Percentiles rank a stretch among this genome's conserved stretches.
Conservation (phyloP, 2,797 vertebrate genomes). For the Tapera naevia region DNA sequence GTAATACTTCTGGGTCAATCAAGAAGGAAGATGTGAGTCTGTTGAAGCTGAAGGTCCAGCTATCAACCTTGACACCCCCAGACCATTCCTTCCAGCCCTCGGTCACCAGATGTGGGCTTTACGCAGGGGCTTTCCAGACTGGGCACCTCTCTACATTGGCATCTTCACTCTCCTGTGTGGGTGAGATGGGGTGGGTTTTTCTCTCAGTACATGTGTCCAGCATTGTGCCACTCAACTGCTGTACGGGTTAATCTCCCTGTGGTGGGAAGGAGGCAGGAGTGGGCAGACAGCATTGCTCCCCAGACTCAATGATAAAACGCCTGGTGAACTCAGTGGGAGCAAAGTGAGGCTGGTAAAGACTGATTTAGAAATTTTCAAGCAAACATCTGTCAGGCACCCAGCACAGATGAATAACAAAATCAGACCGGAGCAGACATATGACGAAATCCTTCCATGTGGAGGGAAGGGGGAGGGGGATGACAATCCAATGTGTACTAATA, state of each 20-base stretch:
- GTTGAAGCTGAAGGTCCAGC: background rate
- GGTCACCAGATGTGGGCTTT: background rate
- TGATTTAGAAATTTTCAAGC: background rate
- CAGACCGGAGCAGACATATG: background rate
- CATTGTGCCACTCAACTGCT: background rate
- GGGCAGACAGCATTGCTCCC: background rate
- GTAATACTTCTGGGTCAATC: background rate
- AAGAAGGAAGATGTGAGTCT: background rate
- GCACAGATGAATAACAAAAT: conserved; percentile 38
- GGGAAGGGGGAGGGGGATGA: background rate
- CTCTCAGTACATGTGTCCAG: background rate
- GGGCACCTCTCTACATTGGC: rapidly evolving
- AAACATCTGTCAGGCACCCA: conserved; percentile 13
- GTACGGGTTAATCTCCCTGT: background rate
- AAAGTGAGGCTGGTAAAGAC: background rate
- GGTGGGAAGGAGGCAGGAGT: background rate
- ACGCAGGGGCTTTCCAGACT: background rate
- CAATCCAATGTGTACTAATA: background rate
- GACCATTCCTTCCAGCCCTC: background rate
- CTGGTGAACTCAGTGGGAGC: background rate
- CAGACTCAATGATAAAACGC: rapidly evolving
- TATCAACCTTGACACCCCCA: rapidly evolving
- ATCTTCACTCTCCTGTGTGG: background rate
- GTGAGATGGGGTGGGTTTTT: background rate
- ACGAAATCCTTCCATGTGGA: conserved; percentile 43